Evolutionary conservation across 2,113 vertebrate species (phyloP), one percentile per base, ranked within the genome.

Genomic region (Tauraco erythrolophus): DNA sequence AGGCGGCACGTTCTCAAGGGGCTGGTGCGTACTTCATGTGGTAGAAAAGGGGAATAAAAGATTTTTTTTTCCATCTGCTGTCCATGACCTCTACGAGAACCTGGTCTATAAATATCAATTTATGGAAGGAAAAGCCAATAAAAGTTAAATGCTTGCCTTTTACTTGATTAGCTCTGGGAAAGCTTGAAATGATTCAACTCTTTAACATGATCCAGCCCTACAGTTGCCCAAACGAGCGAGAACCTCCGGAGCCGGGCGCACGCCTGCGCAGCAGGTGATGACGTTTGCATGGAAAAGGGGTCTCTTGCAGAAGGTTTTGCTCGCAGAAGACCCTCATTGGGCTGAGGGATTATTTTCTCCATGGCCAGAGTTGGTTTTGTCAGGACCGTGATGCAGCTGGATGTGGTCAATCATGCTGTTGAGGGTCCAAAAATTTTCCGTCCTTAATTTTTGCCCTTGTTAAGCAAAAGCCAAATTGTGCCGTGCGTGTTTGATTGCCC

Each of bases 361-460:
- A 1, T 25, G 71, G 14, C 31, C 16, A 46, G 37, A 69, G 56
- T 3, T 56, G 24, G 19, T 54, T 56, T 69, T 68, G 33, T 35
- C 0, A 0, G 57, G 57, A 45, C 27, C 0, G 1, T 1, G 56
- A 15, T 30, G 46, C 50, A 17, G 69, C 5, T 1, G 46, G 27
- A 68, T 31, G 27, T 0, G 3, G 28, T 74, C 50, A 33, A 15
- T 51, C 15, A 3, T 4, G 9, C 19, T 17, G 14, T n/a, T n/a
- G n/a, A n/a, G n/a, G n/a, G n/a, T n/a, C n/a, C n/a, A n/a, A n/a
- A n/a, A n/a, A n/a, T 46, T 75, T 46, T 33, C 39, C n/a, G 21
- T 16, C 62, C 46, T 58, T 17, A 7, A 46, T 45, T 57, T 76
- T 80, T 62, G 6, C 25, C 69, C 21, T 58, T 9, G 5, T 62